Conservation (phyloP, 64 coral and sea anemone genomes). For the Actinia equina region DNA sequence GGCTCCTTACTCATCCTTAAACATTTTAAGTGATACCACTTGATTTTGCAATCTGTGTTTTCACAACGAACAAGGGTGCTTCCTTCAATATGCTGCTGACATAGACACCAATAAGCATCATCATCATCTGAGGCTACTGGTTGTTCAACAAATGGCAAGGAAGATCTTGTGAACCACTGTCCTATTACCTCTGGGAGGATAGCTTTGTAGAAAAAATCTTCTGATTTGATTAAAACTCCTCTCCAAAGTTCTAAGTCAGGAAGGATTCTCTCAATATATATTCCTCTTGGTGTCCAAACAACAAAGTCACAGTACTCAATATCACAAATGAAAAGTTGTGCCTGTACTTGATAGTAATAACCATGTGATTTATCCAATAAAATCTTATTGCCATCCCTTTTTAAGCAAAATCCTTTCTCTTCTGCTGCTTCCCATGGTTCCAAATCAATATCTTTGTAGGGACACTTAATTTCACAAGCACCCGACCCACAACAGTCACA, state of each 20-base stretch:
- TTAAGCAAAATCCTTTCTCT: conserved; percentile 12
- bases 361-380: background rate
- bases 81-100: background rate
- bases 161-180: conserved; percentile 20
- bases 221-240: background rate
- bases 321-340: conserved; percentile 37
- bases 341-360: conserved; percentile 34
- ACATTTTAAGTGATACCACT: conserved; percentile 5
- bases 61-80: conserved; percentile 3
- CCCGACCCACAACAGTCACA: too few relatives aligned
- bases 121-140: background rate
- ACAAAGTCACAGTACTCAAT: conserved; percentile 56
- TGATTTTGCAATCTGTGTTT: conserved; percentile 9
- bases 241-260: conserved; percentile 33
- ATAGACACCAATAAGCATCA: background rate
- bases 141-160: background rate
- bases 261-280: conserved; percentile 20
- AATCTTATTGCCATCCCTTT: background rate
- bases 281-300: conserved; percentile 33
- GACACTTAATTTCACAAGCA: too few relatives aligned
- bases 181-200: conserved; percentile 50
- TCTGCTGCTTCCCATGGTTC: background rate
- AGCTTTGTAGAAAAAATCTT: background rate
- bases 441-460: too few relatives aligned
- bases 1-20: background rate